Evolutionary conservation across 2,888 invertebrate species (phyloP).

Genomic region (Agrotis exclamationis): DNA sequence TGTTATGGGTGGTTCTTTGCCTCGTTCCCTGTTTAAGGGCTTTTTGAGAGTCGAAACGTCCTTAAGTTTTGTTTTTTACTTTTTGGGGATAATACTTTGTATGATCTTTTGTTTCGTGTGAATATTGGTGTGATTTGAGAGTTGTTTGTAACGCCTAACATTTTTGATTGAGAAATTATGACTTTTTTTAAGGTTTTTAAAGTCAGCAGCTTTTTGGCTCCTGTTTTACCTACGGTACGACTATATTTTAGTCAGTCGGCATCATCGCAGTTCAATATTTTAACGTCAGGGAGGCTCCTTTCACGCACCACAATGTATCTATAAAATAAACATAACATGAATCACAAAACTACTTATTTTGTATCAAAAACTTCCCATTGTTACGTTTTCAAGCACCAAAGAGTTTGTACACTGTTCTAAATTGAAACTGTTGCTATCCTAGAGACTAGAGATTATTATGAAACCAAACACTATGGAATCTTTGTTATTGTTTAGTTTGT

Average conservation of each 20-base stretch:
- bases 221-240: no score
- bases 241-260: no score
- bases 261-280: no score
- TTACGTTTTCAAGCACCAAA: conserved; percentile 41
- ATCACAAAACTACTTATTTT: not conserved
- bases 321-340: not conserved
- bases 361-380: conserved; percentile 24
- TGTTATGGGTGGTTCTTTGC: conserved; percentile 66
- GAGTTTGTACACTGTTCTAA: conserved; percentile 29
- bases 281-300: no score
- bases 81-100: conserved; percentile 40
- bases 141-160: not conserved
- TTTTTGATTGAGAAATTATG: conserved; percentile 35
- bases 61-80: conserved; percentile 43
- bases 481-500: conserved; percentile 56
- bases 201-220: not conserved
- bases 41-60: conserved; percentile 62
- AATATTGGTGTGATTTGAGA: conserved; percentile 27
- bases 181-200: not conserved
- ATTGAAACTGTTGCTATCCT: conserved; percentile 21
- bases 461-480: conserved; percentile 48
- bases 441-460: conserved; percentile 32
- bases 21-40: conserved; percentile 61
- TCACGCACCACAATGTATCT: no score
- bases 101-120: conserved; percentile 49